Conservation (phyloP, 2,888 invertebrate species). For the Mesochorus sp. region DNA sequence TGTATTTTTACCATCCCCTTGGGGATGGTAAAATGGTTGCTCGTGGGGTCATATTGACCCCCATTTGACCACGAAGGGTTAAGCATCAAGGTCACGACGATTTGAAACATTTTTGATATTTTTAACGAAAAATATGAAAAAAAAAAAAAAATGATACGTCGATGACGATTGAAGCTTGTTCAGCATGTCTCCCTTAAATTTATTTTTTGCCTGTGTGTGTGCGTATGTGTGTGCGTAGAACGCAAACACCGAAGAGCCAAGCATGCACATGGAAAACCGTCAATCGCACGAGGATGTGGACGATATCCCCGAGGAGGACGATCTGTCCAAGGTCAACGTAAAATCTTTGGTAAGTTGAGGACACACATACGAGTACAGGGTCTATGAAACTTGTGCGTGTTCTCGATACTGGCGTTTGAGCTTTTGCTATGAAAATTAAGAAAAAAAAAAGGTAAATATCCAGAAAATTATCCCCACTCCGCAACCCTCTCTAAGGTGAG, state of each 20-base stretch:
- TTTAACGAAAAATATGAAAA: too few species aligned
- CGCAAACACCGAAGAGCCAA: constrained; percentile 75
- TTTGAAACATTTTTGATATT: too few species aligned
- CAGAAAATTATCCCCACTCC: too few species aligned
- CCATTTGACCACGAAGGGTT: too few species aligned
- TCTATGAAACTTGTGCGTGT: not conserved
- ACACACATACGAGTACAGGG: not conserved
- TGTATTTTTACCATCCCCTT: too few species aligned
- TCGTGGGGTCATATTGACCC: too few species aligned
- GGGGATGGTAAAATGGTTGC: too few species aligned
- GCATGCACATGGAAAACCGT: constrained; percentile 76
- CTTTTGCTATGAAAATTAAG: too few species aligned
- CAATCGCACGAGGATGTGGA: constrained; percentile 76
- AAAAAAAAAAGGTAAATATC: too few species aligned
- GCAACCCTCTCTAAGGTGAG: too few species aligned
- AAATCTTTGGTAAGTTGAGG: constrained; percentile 85
- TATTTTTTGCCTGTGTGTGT: constrained; percentile 61
- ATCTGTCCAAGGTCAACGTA: constrained; percentile 86
- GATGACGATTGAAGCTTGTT: constrained; percentile 37
- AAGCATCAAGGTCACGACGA: too few species aligned
- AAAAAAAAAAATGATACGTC: not conserved
- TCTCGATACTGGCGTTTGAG: too few species aligned
- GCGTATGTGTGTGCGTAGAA: constrained; percentile 75
- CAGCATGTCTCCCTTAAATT: not conserved
- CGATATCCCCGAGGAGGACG: constrained; percentile 82